A percentile compares a stretch with the other conserved stretches of the same genome.
phyloP scores from a whole-genome alignment of 23 tunicate species.

The Styela plicata region DNA sequence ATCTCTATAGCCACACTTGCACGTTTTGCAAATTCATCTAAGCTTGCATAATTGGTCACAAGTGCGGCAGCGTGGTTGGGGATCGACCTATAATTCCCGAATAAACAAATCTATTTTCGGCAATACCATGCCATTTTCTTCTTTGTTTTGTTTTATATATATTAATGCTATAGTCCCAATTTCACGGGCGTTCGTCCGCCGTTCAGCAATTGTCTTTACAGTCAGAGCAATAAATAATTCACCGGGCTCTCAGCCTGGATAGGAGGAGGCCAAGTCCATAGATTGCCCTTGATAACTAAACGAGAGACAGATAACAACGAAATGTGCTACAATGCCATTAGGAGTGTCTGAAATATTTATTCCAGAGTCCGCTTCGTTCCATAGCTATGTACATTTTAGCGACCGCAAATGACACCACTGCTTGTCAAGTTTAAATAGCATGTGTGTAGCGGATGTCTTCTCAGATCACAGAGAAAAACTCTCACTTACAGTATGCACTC shows the following conservation, averaged over 20 bases:
- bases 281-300: constrained; percentile 10
- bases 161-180: background rate
- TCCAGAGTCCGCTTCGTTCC: background rate
- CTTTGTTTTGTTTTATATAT: background rate
- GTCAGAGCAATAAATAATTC: constrained; percentile 11
- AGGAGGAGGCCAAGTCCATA: constrained; percentile 22
- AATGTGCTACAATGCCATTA: background rate
- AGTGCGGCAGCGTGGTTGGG: background rate
- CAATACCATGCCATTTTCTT: background rate
- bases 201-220: background rate
- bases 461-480: no score
- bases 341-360: constrained; percentile 17
- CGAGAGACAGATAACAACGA: constrained; percentile 6
- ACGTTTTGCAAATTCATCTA: background rate
- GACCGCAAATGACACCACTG: constrained; percentile 1
- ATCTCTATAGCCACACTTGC: no score
- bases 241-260: constrained; percentile 15
- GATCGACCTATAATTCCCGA: background rate
- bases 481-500: no score
- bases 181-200: background rate
- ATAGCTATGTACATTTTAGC: background rate
- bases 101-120: background rate
- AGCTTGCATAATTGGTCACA: background rate
- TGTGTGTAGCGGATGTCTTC: no score
- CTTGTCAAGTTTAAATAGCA: background rate